phyloP scores from a whole-genome alignment of 2,888 invertebrate genomes.

The Papilio elwesi region DNA sequence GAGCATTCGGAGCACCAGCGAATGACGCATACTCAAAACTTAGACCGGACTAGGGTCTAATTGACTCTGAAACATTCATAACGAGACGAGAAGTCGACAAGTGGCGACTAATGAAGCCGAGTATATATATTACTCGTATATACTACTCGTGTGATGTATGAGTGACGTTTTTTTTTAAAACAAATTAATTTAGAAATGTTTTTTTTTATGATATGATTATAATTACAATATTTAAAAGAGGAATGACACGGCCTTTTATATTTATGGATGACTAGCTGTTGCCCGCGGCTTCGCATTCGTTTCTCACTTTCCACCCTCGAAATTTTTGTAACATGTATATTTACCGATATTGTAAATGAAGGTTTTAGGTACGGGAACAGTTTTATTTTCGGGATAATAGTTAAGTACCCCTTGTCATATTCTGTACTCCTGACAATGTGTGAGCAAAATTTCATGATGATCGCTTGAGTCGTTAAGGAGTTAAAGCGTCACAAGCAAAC shows the following conservation, averaged over 20 bases:
- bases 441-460: too few species aligned
- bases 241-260: background rate
- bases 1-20: constrained; percentile 18
- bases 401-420: too few species aligned
- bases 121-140: too few species aligned
- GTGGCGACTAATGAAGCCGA: constrained; percentile 52
- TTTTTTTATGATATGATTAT: background rate
- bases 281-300: too few species aligned
- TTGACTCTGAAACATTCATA: constrained; percentile 54
- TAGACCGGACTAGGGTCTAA: constrained; percentile 47
- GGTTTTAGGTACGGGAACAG: too few species aligned
- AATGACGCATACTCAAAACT: constrained; percentile 46
- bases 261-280: background rate
- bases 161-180: constrained; percentile 37
- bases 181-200: constrained; percentile 13
- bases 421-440: too few species aligned
- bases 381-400: too few species aligned
- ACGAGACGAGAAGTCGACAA: constrained; percentile 50
- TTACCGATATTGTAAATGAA: too few species aligned
- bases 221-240: background rate
- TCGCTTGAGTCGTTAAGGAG: too few species aligned
- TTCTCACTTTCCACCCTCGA: too few species aligned
- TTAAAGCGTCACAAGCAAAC: too few species aligned
- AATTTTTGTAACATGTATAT: too few species aligned
- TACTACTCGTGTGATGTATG: constrained; percentile 44